Evolutionary conservation across 2,888 invertebrate genomes (phyloP).

Genomic region (Brachypterus glaber): DNA sequence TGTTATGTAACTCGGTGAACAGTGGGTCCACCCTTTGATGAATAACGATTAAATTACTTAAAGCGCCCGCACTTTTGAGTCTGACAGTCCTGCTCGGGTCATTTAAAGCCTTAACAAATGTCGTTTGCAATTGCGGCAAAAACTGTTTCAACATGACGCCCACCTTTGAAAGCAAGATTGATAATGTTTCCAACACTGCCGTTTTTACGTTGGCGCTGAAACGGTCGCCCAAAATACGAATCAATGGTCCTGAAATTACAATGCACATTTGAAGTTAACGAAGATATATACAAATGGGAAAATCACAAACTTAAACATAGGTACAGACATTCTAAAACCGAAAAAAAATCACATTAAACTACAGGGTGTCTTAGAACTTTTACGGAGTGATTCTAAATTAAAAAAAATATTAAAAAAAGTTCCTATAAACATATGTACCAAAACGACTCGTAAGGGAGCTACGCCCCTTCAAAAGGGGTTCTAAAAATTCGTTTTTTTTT

Average conservation of each 20-base stretch:
- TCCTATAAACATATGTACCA: no score
- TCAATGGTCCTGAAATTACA: constrained; percentile 97
- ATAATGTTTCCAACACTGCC: constrained; percentile 89
- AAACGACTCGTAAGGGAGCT: no score
- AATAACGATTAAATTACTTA: constrained; percentile 80
- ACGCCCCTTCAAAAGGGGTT: no score
- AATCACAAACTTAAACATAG: no score
- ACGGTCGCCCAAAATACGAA: constrained; percentile 92
- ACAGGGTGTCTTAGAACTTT: no score
- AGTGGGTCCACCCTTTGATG: constrained; percentile 91
- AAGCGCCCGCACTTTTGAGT: constrained; percentile 78
- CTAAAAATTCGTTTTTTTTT: no score
- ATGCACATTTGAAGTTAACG: no score
- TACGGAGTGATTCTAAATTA: no score
- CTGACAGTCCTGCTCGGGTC: constrained; percentile 83
- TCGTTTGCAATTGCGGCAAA: constrained; percentile 95
- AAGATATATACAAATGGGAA: no score
- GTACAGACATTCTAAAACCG: no score
- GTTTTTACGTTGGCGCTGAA: constrained; percentile 92
- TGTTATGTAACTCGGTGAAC: constrained; percentile 86
- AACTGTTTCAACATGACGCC: constrained; percentile 94
- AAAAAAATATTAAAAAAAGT: no score
- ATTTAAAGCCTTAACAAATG: constrained; percentile 89
- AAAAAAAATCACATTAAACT: no score
- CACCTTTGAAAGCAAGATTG: constrained; percentile 85